phyloP scores from a whole-genome alignment of 2,888 invertebrate species.

The Campoletis raptor region DNA sequence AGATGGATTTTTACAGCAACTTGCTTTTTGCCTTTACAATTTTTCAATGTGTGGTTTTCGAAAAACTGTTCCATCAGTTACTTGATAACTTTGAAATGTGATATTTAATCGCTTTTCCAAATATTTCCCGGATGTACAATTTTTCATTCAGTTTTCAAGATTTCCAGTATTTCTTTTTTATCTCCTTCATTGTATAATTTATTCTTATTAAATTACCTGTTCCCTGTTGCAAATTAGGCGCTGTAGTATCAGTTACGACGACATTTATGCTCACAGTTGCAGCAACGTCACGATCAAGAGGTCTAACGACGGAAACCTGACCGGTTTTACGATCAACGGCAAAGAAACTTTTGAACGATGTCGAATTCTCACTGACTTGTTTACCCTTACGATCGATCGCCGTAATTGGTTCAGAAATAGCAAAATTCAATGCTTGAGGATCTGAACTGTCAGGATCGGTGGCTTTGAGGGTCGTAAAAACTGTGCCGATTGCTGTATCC shows the following conservation, averaged over 20 bases:
- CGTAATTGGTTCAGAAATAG: conserved; percentile 89
- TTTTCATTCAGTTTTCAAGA: neutral
- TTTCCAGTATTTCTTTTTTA: neutral
- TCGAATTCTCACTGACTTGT: conserved; percentile 86
- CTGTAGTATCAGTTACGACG: conserved; percentile 93
- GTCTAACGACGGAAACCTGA: conserved; percentile 88
- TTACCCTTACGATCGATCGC: conserved; percentile 94
- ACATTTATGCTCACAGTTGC: conserved; percentile 92
- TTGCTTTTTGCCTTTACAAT: neutral
- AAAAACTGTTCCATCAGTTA: neutral
- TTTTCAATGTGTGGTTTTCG: neutral
- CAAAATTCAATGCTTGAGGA: conserved; percentile 89
- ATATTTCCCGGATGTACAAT: neutral
- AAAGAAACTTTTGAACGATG: conserved; percentile 88
- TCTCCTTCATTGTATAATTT: neutral
- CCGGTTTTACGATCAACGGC: conserved; percentile 88
- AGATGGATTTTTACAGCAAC: neutral
- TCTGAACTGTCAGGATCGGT: conserved; percentile 92
- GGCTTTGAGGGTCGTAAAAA: conserved; percentile 90
- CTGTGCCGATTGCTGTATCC: conserved; percentile 90
- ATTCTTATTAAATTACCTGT: conserved; percentile 87
- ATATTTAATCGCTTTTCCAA: neutral
- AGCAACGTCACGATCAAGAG: conserved; percentile 89
- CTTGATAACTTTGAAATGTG: neutral
- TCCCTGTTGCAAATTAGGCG: conserved; percentile 91